Evolutionary conservation across 2,113 vertebrate genomes (phyloP), one percentile per base, ranked within the genome.

Genomic region (Caranx melampygus): DNA sequence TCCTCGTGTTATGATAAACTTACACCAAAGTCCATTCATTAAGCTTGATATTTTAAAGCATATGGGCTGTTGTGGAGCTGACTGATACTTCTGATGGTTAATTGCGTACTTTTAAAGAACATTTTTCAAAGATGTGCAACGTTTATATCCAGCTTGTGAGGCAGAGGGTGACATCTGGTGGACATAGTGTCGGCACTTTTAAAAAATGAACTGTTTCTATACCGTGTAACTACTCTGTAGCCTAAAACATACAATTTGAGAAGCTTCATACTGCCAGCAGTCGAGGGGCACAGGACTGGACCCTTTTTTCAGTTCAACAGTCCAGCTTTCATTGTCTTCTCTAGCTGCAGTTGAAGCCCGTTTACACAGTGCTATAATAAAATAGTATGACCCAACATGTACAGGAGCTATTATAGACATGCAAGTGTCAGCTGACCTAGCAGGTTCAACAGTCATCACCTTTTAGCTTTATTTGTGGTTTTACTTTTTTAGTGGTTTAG

Each of bases 141-240:
- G 64, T 81, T 81, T n/a, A 21, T 54, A 64, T 73, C 68, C 13
- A 5, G 64, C 67, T 7, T 12, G 3, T n/a, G 40, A n/a, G 45
- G 63, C 2, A 11, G 1, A 77, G 26, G 78, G 90, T 54, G 88
- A 86, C 85, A 82, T 68, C 87, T 91, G 64, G 54, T 71, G 83
- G 78, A 57, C 63, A 47, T 20, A 3, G 58, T 64, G 65, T 59
- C 61, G 60, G 40, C 64, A 12, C 31, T 54, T 59, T 40, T 21
- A 60, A 65, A 15, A 45, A 15, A 10, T 26, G 20, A 65, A 2
- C 7, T 8, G 49, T 33, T 62, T 35, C 12, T 26, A 10, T 9
- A 9, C 13, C 3, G 10, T 45, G 1, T 45, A 6, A 6, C 37
- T 37, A 37, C 37, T 8, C 18, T 51, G 10, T 65, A 20, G 18